Percentiles rank a stretch among this genome's conserved stretches.
These are phyloP conservation scores for Protosalanx chinensis DNA, from an alignment of 2,797 vertebrate species.

Conservation along the genomic window DNA sequence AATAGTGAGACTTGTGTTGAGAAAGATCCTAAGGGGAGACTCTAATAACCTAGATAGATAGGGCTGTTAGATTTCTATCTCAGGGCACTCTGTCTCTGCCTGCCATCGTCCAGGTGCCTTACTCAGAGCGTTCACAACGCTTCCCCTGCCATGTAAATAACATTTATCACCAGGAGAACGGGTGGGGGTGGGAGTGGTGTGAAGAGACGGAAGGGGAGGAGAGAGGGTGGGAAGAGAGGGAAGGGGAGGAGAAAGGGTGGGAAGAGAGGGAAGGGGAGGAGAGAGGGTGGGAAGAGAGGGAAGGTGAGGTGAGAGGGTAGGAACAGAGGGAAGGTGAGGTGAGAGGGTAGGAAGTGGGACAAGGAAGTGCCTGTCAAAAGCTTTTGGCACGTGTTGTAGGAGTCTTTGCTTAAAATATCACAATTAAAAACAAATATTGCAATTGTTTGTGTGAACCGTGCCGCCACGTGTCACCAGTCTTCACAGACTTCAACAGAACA, in stretches of 20 bases:
- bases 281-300: constrained; percentile 17
- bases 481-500: constrained; percentile 45
- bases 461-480: not conserved
- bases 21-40: constrained; percentile 74
- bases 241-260: constrained; percentile 48
- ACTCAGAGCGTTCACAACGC: constrained; percentile 72
- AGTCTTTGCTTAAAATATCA: no score
- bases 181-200: constrained; percentile 29
- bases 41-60: constrained; percentile 85
- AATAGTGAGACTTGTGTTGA: constrained; percentile 72
- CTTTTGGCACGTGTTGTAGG: no score
- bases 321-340: not conserved
- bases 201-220: no score
- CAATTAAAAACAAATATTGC: no score
- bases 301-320: constrained; percentile 35
- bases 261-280: constrained; percentile 1
- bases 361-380: no score
- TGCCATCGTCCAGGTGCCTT: constrained; percentile 76
- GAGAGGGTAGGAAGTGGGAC: not conserved
- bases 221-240: constrained; percentile 15
- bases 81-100: constrained; percentile 77
- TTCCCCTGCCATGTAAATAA: constrained; percentile 80
- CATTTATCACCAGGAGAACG: constrained; percentile 73
- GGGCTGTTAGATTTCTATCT: constrained; percentile 80
- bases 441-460: constrained; percentile 8